Evolutionary conservation across 2,113 vertebrate species (phyloP).

Genomic region (Meles meles): DNA sequence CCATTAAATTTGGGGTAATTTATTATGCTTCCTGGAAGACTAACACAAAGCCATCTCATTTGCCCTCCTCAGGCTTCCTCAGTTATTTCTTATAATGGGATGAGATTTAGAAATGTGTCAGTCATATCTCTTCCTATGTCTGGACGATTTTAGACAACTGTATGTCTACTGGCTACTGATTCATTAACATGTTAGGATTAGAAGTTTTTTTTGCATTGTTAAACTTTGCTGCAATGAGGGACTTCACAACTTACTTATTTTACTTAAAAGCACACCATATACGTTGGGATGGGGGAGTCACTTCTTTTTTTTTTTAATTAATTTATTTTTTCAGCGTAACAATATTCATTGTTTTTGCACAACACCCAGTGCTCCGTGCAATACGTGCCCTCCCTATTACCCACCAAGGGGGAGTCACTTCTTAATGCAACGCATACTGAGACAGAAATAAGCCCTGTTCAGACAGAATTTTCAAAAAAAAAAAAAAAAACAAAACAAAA

Average conservation of each 20-base stretch:
- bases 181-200: background rate
- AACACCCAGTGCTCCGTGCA: too few relatives aligned
- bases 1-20: background rate
- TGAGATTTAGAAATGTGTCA: background rate
- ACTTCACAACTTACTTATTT: background rate
- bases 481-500: background rate
- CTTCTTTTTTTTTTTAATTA: background rate
- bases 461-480: background rate
- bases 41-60: background rate
- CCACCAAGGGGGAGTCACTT: background rate
- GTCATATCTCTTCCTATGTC: background rate
- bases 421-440: background rate
- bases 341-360: too few relatives aligned
- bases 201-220: background rate
- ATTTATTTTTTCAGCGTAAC: too few relatives aligned
- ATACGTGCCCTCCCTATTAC: too few relatives aligned
- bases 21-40: background rate
- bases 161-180: background rate
- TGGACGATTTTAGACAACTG: background rate
- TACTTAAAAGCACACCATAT: background rate
- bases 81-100: background rate
- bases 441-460: background rate
- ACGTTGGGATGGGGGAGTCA: background rate
- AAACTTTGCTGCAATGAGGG: background rate
- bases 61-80: background rate